Evolutionary conservation across 1,140 invertebrate genomes (phyloP).

Genomic region (Parapsyche elsis): DNA sequence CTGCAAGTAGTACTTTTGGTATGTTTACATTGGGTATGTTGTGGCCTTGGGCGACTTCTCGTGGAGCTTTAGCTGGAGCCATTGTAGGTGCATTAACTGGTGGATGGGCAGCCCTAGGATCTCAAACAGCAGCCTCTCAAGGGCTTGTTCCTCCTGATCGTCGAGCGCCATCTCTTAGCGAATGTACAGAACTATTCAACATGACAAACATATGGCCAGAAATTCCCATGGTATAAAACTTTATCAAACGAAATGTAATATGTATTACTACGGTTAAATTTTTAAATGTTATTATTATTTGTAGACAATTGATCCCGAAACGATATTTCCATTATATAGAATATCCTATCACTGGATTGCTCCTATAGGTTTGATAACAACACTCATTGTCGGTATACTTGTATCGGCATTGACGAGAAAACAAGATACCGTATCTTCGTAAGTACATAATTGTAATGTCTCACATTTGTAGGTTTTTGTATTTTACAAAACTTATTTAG

Average conservation of each 20-base stretch:
- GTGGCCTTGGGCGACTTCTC: constrained; percentile 82
- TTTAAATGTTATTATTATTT: neutral
- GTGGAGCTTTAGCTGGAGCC: constrained; percentile 71
- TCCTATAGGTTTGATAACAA: constrained; percentile 66
- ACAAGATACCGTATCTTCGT: neutral
- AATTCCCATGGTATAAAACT: neutral
- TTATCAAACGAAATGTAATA: neutral
- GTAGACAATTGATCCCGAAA: constrained; percentile 58
- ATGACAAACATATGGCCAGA: constrained; percentile 39
- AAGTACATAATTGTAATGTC: neutral
- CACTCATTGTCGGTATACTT: constrained; percentile 60
- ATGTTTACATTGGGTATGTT: constrained; percentile 88
- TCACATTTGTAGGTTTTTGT: neutral
- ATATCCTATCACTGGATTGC: constrained; percentile 84
- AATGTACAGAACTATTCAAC: constrained; percentile 41
- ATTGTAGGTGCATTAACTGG: constrained; percentile 69
- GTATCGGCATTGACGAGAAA: constrained; percentile 49
- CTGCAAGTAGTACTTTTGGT: constrained; percentile 85
- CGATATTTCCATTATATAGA: constrained; percentile 76
- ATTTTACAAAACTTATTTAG: neutral
- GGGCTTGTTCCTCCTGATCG: constrained; percentile 60
- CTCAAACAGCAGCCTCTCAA: constrained; percentile 63
- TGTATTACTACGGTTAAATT: neutral
- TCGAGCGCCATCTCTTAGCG: constrained; percentile 9
- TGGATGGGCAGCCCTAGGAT: constrained; percentile 70